Percentiles rank a stretch among this genome's conserved stretches.
Conservation (phyloP, 2,113 vertebrate species). For the Polypterus senegalus region DNA sequence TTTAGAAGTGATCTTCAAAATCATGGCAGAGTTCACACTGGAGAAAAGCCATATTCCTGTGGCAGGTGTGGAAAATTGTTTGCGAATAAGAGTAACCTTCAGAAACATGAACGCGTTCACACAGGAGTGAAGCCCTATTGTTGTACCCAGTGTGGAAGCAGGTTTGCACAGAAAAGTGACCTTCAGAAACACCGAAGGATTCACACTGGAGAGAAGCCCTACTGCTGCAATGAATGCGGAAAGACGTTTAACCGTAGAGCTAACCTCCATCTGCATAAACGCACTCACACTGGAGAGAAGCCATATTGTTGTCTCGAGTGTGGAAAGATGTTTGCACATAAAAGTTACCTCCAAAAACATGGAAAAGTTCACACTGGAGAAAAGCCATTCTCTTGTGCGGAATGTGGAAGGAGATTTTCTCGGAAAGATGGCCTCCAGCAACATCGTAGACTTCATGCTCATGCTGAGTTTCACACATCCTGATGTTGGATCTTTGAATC, state of each 20-base stretch:
- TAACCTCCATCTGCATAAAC: neutral
- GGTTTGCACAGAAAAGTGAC: neutral
- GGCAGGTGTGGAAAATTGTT: too few species aligned
- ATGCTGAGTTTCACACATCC: too few species aligned
- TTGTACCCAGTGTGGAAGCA: too few species aligned
- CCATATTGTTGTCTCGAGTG: conserved; percentile 41
- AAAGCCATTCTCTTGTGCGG: conserved; percentile 53
- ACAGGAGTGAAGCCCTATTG: too few species aligned
- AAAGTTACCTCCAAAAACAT: conserved; percentile 55
- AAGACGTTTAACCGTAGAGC: neutral
- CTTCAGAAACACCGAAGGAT: neutral
- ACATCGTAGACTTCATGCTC: too few species aligned
- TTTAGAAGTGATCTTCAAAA: too few species aligned
- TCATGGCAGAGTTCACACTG: too few species aligned
- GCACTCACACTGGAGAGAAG: neutral
- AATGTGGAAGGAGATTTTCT: conserved; percentile 25
- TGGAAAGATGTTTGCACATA: conserved; percentile 54
- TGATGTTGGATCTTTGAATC: too few species aligned
- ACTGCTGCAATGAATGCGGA: neutral
- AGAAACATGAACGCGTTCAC: too few species aligned
- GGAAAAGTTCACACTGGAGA: conserved; percentile 59
- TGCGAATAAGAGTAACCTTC: too few species aligned
- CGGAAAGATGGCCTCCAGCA: too few species aligned
- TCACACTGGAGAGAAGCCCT: neutral
- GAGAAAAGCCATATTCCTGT: too few species aligned